These are phyloP conservation scores for Brachionus sp. DNA, from an alignment of 1,140 invertebrate species.

Conservation along the genomic window DNA sequence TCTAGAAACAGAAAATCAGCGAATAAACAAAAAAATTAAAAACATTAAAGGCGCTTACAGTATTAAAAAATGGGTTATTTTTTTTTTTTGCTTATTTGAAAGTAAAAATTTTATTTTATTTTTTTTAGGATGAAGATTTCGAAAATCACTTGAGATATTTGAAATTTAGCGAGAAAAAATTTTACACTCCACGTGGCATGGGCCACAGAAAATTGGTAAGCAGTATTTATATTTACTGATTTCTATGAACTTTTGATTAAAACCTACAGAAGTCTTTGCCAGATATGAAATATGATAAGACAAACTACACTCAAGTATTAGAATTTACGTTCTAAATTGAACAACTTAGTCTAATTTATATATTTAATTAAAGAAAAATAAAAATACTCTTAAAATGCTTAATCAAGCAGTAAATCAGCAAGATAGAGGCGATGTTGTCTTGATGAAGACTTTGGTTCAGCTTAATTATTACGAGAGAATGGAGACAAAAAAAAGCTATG, in stretches of 20 bases:
- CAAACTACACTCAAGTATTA: background rate
- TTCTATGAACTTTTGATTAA: background rate
- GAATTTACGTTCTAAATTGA: background rate
- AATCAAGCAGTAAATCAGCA: slow-evolving; percentile 40
- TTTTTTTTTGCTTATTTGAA: background rate
- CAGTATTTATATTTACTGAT: background rate
- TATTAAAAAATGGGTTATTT: slow-evolving; percentile 23
- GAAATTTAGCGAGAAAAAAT: slow-evolving; percentile 21
- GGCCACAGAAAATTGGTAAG: slow-evolving; percentile 30
- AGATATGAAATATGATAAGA: slow-evolving; percentile 7
- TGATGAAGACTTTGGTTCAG: slow-evolving; percentile 33
- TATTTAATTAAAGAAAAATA: background rate
- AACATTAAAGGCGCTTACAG: slow-evolving; percentile 23
- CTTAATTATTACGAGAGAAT: slow-evolving; percentile 44
- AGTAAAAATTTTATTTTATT: background rate
- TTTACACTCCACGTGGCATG: slow-evolving; percentile 36
- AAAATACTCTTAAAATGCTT: slow-evolving; percentile 22
- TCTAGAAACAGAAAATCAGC: slow-evolving; percentile 14
- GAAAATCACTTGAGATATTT: background rate
- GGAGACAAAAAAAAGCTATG: slow-evolving; percentile 40
- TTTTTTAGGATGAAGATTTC: slow-evolving; percentile 21
- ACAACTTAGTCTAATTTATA: too few species aligned
- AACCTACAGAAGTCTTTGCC: slow-evolving; percentile 23
- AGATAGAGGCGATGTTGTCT: slow-evolving; percentile 39
- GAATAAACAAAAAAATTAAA: background rate